Conservation (phyloP, 2,888 invertebrate species). For the Andricus quercusramuli region DNA sequence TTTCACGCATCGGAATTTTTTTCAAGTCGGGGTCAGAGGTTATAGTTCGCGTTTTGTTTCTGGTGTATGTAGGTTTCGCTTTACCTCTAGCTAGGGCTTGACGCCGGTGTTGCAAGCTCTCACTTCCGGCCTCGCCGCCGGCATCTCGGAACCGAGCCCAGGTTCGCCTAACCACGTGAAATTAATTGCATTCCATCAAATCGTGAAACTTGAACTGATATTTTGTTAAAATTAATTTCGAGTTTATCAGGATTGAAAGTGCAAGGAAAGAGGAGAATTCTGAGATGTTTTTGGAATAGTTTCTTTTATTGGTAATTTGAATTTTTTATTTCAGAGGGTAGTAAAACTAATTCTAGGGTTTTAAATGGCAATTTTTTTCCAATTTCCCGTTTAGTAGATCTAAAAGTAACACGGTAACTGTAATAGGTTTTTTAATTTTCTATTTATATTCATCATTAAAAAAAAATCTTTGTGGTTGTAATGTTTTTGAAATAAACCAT, state of each 20-base stretch:
- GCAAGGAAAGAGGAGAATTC: background rate
- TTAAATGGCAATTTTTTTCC: conserved; percentile 8
- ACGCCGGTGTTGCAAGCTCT: conserved; percentile 6
- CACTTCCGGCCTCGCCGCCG: conserved; percentile 29
- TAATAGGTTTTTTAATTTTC: background rate
- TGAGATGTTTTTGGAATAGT: background rate
- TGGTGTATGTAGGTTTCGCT: background rate
- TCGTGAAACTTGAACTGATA: background rate
- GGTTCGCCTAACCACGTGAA: conserved; percentile 22
- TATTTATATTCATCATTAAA: background rate
- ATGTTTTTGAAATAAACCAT: background rate
- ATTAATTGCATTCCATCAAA: conserved; percentile 14
- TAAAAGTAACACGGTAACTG: background rate
- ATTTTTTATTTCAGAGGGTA: no score
- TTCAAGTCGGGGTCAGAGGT: background rate
- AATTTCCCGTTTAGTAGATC: background rate
- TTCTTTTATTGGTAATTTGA: background rate
- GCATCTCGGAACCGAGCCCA: conserved; percentile 26
- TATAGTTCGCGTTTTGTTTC: background rate
- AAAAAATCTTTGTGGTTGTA: background rate
- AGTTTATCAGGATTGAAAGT: background rate
- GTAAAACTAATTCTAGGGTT: no score
- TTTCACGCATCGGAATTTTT: background rate
- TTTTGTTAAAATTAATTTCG: background rate
- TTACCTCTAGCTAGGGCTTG: background rate